Base-by-base conservation (phyloP, 2,888 invertebrate species). In the Beris chalybata region DNA sequence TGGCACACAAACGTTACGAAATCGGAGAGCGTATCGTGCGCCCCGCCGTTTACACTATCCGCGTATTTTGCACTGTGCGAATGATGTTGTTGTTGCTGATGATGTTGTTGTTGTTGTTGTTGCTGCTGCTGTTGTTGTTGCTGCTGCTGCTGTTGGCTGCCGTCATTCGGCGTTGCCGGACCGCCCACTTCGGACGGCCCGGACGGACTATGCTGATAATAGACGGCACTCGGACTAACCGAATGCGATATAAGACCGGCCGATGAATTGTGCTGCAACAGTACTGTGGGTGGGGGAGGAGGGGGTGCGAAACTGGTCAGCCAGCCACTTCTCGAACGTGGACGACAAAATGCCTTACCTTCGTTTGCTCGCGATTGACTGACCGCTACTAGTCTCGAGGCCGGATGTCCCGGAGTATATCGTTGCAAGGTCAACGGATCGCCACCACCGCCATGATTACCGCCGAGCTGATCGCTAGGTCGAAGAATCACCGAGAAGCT, bases 1-100 rank as follows among this genome's bases (percentile, higher is more conserved):
- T 96, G 96, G 78, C 97, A 97, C 63, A 97, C 97, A 77, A 97
- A 93, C 53, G 96, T 95, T 71, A 97, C 97, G 81, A 97, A 97
- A 82, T 97, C 97, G 3, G 95, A 92, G 71, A 97, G 87, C 0
- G 93, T 93, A 80, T 97, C 96, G 77, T 93, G 92, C 7, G 7
- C 38, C 1, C 38, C 9, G 38, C 38, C 38, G 74, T 91, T 92
- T 6, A 83, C 78, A 1, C 82, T 81, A 53, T 84, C 82, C 47
- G 90, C 88, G 78, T 93, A 92, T 79, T 90, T 90, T 4, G 82
- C 79, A 67, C 82, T 80, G 69, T 82, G 79, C 70, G 73, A 48
- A 55, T 81, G 82, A 68, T 82, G 81, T 70, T 78, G 80, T 69
- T 79, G 83, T 72, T 86, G 85, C 71, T 84, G 84, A 2, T 22